These are phyloP conservation scores for Scolanthus callimorphus DNA, from an alignment of 92 coral and sea anemone species.

Conservation along the genomic window DNA sequence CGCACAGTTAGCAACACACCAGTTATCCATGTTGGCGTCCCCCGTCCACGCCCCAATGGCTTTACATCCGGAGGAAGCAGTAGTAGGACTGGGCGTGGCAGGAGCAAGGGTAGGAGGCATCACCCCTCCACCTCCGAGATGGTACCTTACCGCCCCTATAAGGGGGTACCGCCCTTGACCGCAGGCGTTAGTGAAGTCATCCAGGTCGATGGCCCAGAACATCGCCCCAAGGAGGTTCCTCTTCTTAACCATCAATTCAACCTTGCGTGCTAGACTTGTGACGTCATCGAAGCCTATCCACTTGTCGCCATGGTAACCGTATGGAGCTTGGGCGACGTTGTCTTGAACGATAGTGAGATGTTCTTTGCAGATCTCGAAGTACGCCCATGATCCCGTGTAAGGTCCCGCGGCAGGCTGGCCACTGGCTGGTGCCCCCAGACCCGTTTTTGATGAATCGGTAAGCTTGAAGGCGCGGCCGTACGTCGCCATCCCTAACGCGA, in stretches of 20 bases:
- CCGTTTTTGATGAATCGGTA: slow-evolving; percentile 23
- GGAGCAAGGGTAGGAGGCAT: slow-evolving; percentile 3
- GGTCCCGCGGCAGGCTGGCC: slow-evolving; percentile 35
- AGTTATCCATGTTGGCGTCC: slow-evolving; percentile 41
- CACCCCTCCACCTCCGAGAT: slow-evolving; percentile 19
- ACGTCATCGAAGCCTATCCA: slow-evolving; percentile 79
- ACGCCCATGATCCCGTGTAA: slow-evolving; percentile 56
- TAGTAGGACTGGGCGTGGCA: no score
- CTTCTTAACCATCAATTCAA: slow-evolving; percentile 46
- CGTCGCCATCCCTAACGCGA: slow-evolving; percentile 71
- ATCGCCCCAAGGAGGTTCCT: slow-evolving; percentile 65
- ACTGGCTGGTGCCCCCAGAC: slow-evolving; percentile 62
- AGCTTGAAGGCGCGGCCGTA: slow-evolving; percentile 74
- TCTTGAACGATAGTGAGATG: slow-evolving; percentile 50
- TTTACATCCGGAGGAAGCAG: no score
- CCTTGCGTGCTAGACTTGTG: slow-evolving; percentile 54
- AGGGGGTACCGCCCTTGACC: slow-evolving; percentile 61
- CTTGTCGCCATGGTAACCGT: slow-evolving; percentile 65
- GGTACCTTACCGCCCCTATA: slow-evolving; percentile 57
- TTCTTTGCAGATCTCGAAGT: slow-evolving; percentile 65
- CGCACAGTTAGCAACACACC: slow-evolving; percentile 54
- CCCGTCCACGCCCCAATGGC: slow-evolving; percentile 66
- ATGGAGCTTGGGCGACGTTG: slow-evolving; percentile 56
- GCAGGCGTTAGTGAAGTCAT: slow-evolving; percentile 62
- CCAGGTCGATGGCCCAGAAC: slow-evolving; percentile 83